A percentile compares a stretch with the other conserved stretches of the same genome.
phyloP scores from a whole-genome alignment of 2,113 vertebrate species.

The Cariama cristata region DNA sequence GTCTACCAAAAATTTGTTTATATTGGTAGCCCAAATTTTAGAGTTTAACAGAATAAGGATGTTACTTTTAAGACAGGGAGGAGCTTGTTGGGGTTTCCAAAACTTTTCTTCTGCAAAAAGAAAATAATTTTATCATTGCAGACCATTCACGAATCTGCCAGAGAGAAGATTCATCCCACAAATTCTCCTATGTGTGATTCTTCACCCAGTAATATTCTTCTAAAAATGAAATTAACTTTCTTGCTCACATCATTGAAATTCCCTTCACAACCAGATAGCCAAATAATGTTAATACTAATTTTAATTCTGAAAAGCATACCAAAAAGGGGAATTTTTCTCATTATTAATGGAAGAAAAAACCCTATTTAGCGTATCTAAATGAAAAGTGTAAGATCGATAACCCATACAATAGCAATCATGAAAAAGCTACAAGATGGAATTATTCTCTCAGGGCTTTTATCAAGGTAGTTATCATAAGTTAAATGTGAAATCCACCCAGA shows the following conservation, averaged over 20 bases:
- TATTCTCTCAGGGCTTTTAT: slow-evolving; percentile 69
- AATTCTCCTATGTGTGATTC: not conserved
- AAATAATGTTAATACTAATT: slow-evolving; percentile 71
- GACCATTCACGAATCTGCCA: not conserved
- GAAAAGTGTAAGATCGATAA: slow-evolving; percentile 68
- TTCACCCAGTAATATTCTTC: slow-evolving; percentile 11
- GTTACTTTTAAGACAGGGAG: not conserved
- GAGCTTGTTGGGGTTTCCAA: not conserved
- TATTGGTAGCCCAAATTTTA: not conserved
- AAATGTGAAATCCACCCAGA: slow-evolving; percentile 72
- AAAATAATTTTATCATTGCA: not conserved
- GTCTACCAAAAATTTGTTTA: not conserved
- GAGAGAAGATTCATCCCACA: not conserved
- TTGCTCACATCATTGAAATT: slow-evolving; percentile 60
- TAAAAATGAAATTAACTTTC: slow-evolving; percentile 55
- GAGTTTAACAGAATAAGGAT: not conserved
- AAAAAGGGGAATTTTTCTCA: slow-evolving; percentile 44
- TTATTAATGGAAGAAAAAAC: slow-evolving; percentile 70
- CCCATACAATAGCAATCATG: slow-evolving; percentile 67
- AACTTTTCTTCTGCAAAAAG: slow-evolving; percentile 28
- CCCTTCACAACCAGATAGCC: slow-evolving; percentile 42
- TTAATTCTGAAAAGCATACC: slow-evolving; percentile 54
- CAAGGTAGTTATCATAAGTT: slow-evolving; percentile 59
- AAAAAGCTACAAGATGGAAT: slow-evolving; percentile 68
- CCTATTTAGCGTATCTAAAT: slow-evolving; percentile 77